Conservation (phyloP, 1,140 invertebrate genomes). For the Stenopsyche tienmushanensis region DNA sequence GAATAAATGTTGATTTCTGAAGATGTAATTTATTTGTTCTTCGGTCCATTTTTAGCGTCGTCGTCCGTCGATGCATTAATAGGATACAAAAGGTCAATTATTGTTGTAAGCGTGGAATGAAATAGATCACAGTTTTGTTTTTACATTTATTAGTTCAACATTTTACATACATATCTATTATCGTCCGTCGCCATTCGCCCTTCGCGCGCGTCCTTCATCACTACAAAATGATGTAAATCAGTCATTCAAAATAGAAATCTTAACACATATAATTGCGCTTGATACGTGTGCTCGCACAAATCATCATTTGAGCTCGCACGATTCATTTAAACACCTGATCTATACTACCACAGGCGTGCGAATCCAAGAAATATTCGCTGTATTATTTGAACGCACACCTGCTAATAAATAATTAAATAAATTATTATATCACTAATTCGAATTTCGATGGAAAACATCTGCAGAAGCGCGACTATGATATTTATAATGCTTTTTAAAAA, state of each 20-base stretch:
- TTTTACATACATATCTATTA: constrained; percentile 14
- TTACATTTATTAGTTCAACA: constrained; percentile 13
- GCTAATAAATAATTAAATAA: constrained; percentile 40
- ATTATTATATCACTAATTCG: constrained; percentile 37
- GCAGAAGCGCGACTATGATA: not conserved
- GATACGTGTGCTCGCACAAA: not conserved
- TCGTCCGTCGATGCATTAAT: too few relatives aligned
- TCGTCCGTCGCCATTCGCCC: constrained; percentile 19
- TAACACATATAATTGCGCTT: constrained; percentile 8
- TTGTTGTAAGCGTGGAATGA: too few relatives aligned
- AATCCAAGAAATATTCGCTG: constrained; percentile 1
- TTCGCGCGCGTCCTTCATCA: constrained; percentile 15
- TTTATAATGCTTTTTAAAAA: not conserved
- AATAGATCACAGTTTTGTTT: too few relatives aligned
- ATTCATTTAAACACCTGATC: constrained; percentile 12
- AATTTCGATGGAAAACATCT: constrained; percentile 25
- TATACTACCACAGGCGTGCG: constrained; percentile 1
- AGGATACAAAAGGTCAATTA: too few relatives aligned
- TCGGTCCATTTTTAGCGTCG: too few relatives aligned
- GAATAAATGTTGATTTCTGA: too few relatives aligned
- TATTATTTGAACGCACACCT: constrained; percentile 9
- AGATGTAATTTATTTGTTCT: too few relatives aligned
- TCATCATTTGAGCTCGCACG: not conserved
- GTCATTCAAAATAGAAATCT: constrained; percentile 35
- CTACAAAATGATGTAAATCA: constrained; percentile 37